Base-by-base conservation (phyloP, 2,113 vertebrate genomes). In the Pygathrix nemaeus region DNA sequence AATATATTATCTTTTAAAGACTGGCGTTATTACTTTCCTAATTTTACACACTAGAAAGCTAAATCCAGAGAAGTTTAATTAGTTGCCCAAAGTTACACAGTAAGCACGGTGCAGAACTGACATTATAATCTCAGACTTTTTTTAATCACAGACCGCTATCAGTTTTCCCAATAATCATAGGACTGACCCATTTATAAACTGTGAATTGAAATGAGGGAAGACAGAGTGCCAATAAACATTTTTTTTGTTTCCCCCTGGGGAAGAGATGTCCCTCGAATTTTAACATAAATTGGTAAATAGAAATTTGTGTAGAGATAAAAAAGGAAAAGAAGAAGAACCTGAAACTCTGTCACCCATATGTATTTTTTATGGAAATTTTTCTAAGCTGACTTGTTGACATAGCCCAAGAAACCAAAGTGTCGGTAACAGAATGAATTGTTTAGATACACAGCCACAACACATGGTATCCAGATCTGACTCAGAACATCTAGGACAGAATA, bases 281-380 rank as follows among this genome's bases (percentile, higher is more conserved):
- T 27, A 84, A 84, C n/a, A 38, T 21, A 80, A 48, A 80, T 59
- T 89, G 76, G 66, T 57, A 12, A 83, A n/a, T 66, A 95, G 23
- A 92, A 90, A 9, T 76, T 83, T 72, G 32, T 52, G 45, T 82
- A 20, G n/a, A 94, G 27, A 64, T 25, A 82, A 86, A 93, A 14
- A 90, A 81, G 64, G 12, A 48, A 12, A 48, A 3, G 12, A 57
- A 55, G 16, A 70, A 23, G 23, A 70, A 27, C 11, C 8, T 81
- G 40, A 92, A 96, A 66, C 38, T 94, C 87, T 75, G 70, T 55
- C 43, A 55, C 52, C 23, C 80, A 92, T 40, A 72, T 68, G 66
- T 85, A 73, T 12, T 48, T 86, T 95, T 83, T 93, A 96, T 81
- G 66, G 88, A 96, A 93, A 76, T 35, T 6, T 92, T 92, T 92